These are phyloP conservation scores for Phengaris arion DNA, from an alignment of 2,888 invertebrate species.

Conservation along the genomic window DNA sequence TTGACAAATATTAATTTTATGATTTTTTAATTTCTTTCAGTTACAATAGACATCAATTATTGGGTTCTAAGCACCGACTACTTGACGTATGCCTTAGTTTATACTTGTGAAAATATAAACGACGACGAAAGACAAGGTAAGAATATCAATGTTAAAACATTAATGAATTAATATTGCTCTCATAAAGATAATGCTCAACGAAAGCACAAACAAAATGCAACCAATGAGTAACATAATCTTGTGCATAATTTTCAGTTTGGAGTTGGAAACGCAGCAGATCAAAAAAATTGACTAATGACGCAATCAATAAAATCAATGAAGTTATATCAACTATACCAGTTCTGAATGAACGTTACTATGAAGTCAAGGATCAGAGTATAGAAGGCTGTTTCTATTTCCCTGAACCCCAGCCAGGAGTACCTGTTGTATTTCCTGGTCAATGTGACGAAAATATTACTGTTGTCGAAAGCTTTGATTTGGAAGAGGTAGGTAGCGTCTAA, in stretches of 20 bases:
- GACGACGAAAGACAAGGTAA: constrained; percentile 57
- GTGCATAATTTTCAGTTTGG: constrained; percentile 40
- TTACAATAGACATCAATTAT: constrained; percentile 46
- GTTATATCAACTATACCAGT: constrained; percentile 45
- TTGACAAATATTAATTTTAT: not conserved
- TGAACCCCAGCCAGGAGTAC: constrained; percentile 44
- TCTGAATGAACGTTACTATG: constrained; percentile 48
- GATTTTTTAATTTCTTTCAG: constrained; percentile 39
- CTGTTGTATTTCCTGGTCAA: constrained; percentile 52
- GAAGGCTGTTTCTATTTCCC: constrained; percentile 57
- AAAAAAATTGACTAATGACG: constrained; percentile 41
- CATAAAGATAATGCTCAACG: not conserved
- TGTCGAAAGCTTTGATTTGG: constrained; percentile 41
- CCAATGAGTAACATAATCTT: not conserved
- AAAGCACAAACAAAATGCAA: not conserved
- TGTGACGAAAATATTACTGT: constrained; percentile 46
- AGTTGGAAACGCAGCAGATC: constrained; percentile 57
- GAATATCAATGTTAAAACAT: not conserved
- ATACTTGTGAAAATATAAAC: constrained; percentile 79
- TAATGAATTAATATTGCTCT: no score
- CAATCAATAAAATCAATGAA: constrained; percentile 43
- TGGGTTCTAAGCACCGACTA: constrained; percentile 80
- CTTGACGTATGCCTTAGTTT: constrained; percentile 79
- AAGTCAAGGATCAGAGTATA: constrained; percentile 43
- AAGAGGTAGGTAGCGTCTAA: constrained; percentile 31